Evolutionary conservation across 1,140 invertebrate genomes (phyloP).

Genomic region (Sitophilus oryzae): DNA sequence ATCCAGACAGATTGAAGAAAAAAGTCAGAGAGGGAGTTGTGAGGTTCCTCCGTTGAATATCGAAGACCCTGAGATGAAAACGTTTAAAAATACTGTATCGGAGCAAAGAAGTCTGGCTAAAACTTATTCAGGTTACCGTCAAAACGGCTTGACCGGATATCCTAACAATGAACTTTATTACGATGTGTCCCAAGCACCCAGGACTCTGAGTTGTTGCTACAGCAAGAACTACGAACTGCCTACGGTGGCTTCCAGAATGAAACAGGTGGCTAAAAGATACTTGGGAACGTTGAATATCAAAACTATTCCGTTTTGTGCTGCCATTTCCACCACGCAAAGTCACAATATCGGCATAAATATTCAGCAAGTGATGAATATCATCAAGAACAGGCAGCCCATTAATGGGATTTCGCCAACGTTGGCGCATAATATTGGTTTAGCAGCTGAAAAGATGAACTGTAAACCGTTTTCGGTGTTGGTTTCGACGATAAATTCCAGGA

Average conservation of each 20-base stretch:
- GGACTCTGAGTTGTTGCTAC: conserved; percentile 25
- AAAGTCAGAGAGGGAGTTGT: background rate
- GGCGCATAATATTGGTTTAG: conserved; percentile 41
- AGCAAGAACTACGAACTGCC: conserved; percentile 47
- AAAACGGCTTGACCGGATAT: background rate
- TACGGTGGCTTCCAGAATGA: conserved; percentile 49
- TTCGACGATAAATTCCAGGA: conserved; percentile 35
- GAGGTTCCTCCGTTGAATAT: conserved; percentile 15
- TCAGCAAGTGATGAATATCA: conserved; percentile 51
- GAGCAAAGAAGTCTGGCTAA: background rate
- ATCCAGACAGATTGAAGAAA: conserved; percentile 9
- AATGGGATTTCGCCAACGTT: conserved; percentile 40
- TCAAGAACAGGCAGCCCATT: conserved; percentile 46
- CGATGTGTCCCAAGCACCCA: conserved; percentile 22
- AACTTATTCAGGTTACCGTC: background rate
- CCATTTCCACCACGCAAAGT: conserved; percentile 49
- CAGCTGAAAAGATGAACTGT: conserved; percentile 37
- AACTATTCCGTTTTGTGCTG: conserved; percentile 52
- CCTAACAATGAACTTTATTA: conserved; percentile 6
- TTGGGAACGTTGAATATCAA: conserved; percentile 46
- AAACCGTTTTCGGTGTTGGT: conserved; percentile 34
- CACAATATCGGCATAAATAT: conserved; percentile 54
- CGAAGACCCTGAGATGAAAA: background rate
- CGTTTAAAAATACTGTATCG: background rate
- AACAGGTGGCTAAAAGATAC: conserved; percentile 46